Base-by-base conservation (phyloP, 2,888 invertebrate species). In the Frankliniella intonsa region DNA sequence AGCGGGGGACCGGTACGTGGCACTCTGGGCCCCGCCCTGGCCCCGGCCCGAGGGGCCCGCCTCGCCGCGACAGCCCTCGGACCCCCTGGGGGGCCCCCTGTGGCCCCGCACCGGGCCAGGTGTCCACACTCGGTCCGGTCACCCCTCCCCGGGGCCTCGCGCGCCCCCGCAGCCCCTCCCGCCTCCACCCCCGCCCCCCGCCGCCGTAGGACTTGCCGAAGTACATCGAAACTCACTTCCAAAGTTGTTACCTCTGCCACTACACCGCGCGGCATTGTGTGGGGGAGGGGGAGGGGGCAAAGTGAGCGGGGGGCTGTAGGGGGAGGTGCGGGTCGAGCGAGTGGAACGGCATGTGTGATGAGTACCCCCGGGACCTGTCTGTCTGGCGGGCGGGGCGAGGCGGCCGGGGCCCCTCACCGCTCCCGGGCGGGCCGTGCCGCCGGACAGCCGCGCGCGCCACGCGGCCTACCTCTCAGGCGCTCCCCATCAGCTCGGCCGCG, bases 161-260 rank as follows among this genome's bases (percentile, higher is more conserved):
- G 17, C 14, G 17, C 55, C 12, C 55, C 55, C 17, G 55, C 55
- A 2, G 3, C 17, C 5, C 55, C 55, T 8, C 55, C 3, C 55
- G 14, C 55, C 55, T 17, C 9, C 55, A 11, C 12, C 12, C 51
- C 12, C 51, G 12, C 62, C 0, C 62, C 19, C 19, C 17, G 69
- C 69, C 22, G 22, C 69, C 55, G 17, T 25, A 76, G 25, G 69
- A 22, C 69, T 76, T 76, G n/a, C 62, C 22, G 22, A 76, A 76
- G 69, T 76, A 76, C 69, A 76, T 76, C 69, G 69, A 76, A 76
- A 76, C 69, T 76, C 69, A 76, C 69, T 76, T 76, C 69, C 69
- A 12, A 76, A 76, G 69, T 76, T 76, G 69, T 76, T 76, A 76
- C 69, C 69, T 76, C 38, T 38, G 38, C 38, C 38, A 38, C 38